phyloP scores from a whole-genome alignment of 2,888 invertebrate species.

The Ptychoptera contaminata region DNA sequence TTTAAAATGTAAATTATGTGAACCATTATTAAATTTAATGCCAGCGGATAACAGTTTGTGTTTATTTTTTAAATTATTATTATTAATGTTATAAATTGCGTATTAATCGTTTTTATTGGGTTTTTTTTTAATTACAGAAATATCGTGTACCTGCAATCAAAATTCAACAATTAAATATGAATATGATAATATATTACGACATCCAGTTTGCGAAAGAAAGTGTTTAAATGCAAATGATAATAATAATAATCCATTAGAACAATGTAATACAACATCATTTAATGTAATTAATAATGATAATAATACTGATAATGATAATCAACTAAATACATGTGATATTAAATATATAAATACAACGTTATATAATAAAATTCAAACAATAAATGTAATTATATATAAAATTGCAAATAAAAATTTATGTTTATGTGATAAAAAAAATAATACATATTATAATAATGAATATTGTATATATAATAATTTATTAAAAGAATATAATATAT shows the following conservation, averaged over 20 bases:
- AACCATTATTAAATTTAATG: constrained; percentile 23
- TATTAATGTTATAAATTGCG: too few relatives aligned
- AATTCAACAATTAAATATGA: constrained; percentile 3
- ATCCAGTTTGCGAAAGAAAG: constrained; percentile 5
- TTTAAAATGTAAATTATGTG: constrained; percentile 34
- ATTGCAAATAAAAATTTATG: constrained; percentile 13
- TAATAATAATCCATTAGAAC: constrained; percentile 5
- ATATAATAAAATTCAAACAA: constrained; percentile 9
- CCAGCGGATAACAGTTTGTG: constrained; percentile 27
- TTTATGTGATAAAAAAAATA: constrained; percentile 20
- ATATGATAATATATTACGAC: constrained; percentile 15
- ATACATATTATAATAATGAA: constrained; percentile 19
- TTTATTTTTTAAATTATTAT: not conserved
- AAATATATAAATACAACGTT: constrained; percentile 5
- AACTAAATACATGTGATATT: constrained; percentile 1
- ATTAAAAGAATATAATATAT: constrained; percentile 21
- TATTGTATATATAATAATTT: constrained; percentile 23
- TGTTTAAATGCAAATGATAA: too few relatives aligned
- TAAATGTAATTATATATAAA: constrained; percentile 6
- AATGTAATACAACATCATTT: constrained; percentile 14
- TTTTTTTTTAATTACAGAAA: not conserved
- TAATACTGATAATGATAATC: not conserved
- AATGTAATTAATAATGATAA: constrained; percentile 17
- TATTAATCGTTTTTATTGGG: too few relatives aligned
- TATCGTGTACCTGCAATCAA: constrained; percentile 14